Conservation (phyloP, 2,888 invertebrate genomes). For the Mesoligia furuncula region DNA sequence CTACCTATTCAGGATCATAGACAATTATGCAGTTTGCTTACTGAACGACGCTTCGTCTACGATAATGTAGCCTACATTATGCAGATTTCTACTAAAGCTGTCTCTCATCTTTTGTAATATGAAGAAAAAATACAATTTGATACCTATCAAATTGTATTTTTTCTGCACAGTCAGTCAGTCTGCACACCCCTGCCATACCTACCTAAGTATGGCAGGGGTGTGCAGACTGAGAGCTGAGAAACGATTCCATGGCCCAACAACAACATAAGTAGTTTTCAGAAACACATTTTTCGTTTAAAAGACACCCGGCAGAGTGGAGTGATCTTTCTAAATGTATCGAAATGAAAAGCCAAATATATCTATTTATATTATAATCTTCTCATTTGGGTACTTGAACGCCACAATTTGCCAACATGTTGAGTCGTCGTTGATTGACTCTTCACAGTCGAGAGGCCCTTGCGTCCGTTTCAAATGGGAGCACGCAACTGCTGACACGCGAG, state of each 20-base stretch:
- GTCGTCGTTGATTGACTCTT: conserved; percentile 2
- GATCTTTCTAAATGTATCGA: background rate
- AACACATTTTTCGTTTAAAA: background rate
- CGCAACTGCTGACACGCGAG: conserved; percentile 4
- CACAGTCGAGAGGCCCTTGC: background rate
- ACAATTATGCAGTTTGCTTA: background rate
- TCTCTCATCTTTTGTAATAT: no score
- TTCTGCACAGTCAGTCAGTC: no score
- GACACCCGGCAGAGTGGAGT: no score
- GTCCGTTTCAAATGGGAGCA: background rate
- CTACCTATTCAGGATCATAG: background rate
- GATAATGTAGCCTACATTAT: background rate
- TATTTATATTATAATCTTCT: background rate
- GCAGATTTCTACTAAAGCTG: background rate
- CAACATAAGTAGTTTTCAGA: no score
- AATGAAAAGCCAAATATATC: background rate
- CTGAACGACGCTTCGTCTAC: background rate
- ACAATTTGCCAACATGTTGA: background rate
- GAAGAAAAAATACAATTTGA: background rate
- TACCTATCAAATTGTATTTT: no score
- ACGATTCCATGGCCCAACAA: background rate
- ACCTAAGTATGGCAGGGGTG: no score
- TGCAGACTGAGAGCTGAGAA: background rate
- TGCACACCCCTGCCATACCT: no score
- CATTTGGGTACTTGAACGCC: background rate